A percentile compares a stretch with the other conserved stretches of the same genome.
phyloP scores from a whole-genome alignment of 1,140 invertebrate genomes.

The Drosophila serrata region DNA sequence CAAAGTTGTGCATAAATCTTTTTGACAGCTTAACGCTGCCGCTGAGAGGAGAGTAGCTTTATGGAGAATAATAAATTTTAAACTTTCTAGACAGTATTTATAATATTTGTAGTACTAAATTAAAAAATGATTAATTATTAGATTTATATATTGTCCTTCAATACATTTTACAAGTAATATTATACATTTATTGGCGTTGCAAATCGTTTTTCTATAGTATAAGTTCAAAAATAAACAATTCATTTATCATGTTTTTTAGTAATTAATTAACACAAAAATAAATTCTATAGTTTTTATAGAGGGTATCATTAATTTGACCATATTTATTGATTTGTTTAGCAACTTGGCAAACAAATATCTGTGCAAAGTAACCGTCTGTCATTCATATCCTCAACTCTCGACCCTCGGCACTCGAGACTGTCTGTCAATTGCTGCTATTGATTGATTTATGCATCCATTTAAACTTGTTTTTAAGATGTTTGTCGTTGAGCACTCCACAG shows the following conservation, averaged over 20 bases:
- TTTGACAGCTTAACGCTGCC: slow-evolving; percentile 55
- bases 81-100: neutral
- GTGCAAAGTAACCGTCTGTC: slow-evolving; percentile 56
- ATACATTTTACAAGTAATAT: neutral
- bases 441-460: slow-evolving; percentile 77
- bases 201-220: neutral
- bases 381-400: slow-evolving; percentile 36
- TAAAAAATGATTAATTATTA: neutral
- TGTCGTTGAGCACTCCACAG: slow-evolving; percentile 42
- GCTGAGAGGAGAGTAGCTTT: slow-evolving; percentile 14
- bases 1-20: slow-evolving; percentile 65
- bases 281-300: neutral
- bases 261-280: neutral
- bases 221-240: neutral
- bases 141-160: neutral
- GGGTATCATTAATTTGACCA: slow-evolving; percentile 29
- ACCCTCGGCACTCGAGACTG: slow-evolving; percentile 52
- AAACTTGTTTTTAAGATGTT: slow-evolving; percentile 52
- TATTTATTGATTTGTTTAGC: slow-evolving; percentile 17
- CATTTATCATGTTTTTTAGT: neutral
- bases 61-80: neutral
- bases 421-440: slow-evolving; percentile 70
- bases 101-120: neutral
- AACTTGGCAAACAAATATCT: slow-evolving; percentile 43
- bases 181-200: neutral